Conservation (phyloP, 2,113 vertebrate species). For the Melospiza melodia region DNA sequence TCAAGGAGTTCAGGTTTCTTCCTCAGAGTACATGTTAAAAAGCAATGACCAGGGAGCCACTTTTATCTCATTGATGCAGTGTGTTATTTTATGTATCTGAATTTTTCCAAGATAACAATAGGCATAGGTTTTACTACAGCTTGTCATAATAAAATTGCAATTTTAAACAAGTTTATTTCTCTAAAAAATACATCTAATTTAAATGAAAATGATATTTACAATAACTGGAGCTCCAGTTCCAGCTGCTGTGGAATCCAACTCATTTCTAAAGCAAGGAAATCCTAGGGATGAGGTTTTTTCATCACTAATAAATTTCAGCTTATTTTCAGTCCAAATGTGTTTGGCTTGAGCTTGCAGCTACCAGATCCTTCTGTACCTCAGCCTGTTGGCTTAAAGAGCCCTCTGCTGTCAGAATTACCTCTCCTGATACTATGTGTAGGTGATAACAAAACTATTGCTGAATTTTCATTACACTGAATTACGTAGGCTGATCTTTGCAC, state of each 20-base stretch:
- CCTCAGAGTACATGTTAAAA: fast-evolving
- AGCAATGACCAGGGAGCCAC: neutral
- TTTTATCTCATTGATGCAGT: neutral
- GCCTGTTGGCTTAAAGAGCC: constrained; percentile 1
- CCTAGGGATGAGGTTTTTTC: neutral
- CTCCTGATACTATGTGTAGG: neutral
- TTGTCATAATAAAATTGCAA: neutral
- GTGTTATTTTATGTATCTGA: neutral
- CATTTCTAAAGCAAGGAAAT: neutral
- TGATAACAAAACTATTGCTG: neutral
- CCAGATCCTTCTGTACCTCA: neutral
- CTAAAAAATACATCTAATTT: neutral
- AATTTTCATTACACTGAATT: neutral
- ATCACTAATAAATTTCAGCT: neutral
- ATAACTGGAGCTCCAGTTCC: neutral
- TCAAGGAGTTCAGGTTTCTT: neutral
- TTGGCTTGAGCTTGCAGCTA: neutral
- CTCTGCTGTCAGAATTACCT: constrained; percentile 5
- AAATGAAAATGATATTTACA: neutral
- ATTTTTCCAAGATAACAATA: neutral
- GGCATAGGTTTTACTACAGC: neutral
- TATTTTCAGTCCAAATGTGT: neutral
- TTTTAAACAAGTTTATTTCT: neutral
- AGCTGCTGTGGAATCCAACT: neutral
- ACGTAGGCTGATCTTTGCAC: neutral